Conservation (phyloP, 2,888 invertebrate species). For the Drosophila paranaensis region DNA sequence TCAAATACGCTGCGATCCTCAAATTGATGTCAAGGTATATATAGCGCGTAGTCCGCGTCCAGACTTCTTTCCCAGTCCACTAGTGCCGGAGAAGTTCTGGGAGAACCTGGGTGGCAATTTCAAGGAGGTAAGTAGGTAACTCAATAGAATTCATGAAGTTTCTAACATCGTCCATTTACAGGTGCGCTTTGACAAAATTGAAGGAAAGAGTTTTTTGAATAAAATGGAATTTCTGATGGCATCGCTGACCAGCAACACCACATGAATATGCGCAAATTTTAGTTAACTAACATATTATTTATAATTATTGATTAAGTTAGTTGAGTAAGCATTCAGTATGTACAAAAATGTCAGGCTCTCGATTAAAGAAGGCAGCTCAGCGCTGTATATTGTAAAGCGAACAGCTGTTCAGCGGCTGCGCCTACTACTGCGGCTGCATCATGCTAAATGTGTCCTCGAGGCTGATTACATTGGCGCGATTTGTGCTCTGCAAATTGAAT, state of each 20-base stretch:
- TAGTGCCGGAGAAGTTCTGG: constrained; percentile 96
- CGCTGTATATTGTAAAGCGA: constrained; percentile 34
- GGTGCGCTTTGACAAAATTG: constrained; percentile 95
- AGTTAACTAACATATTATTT: constrained; percentile 43
- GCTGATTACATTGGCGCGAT: constrained; percentile 78
- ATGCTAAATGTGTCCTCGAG: constrained; percentile 76
- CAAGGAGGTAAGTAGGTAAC: constrained; percentile 88
- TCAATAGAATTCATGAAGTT: neutral
- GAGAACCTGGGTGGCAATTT: constrained; percentile 97
- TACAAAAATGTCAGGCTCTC: constrained; percentile 19
- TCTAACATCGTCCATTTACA: constrained; percentile 39
- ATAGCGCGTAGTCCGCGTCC: constrained; percentile 95
- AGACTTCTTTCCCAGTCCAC: constrained; percentile 93
- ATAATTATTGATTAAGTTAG: constrained; percentile 25
- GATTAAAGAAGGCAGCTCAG: constrained; percentile 31
- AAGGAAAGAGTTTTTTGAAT: constrained; percentile 97
- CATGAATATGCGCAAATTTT: constrained; percentile 39
- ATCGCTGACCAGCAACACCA: constrained; percentile 82
- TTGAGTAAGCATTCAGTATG: constrained; percentile 33
- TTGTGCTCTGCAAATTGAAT: constrained; percentile 66
- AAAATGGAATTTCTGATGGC: constrained; percentile 99
- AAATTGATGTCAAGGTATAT: constrained; percentile 94
- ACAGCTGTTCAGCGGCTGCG: constrained; percentile 34
- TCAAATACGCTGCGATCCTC: constrained; percentile 95
- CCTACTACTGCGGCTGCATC: constrained; percentile 39